These are phyloP conservation scores for Macrobrachium nipponense DNA, from an alignment of 1,140 invertebrate species.

Conservation along the genomic window DNA sequence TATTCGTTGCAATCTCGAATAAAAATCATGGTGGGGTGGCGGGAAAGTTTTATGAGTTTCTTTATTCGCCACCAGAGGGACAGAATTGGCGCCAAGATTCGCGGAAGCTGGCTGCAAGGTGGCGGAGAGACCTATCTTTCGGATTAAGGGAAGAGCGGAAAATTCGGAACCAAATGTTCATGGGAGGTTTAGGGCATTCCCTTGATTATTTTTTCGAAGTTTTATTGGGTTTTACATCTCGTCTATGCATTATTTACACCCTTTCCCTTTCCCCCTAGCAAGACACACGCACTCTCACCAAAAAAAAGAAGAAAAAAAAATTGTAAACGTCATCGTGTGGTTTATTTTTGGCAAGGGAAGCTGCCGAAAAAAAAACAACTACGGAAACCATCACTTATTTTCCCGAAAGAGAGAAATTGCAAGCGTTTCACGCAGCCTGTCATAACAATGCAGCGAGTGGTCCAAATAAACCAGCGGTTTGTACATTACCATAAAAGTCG, in stretches of 20 bases:
- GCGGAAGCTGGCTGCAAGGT: conserved; percentile 1
- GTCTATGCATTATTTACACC: conserved; percentile 14
- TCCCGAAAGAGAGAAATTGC: too few relatives aligned
- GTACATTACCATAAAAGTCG: too few relatives aligned
- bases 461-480: too few relatives aligned
- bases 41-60: conserved; percentile 52
- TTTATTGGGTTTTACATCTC: conserved; percentile 38
- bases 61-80: conserved; percentile 54
- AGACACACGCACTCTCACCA: too few relatives aligned
- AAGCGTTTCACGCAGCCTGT: too few relatives aligned
- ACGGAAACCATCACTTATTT: too few relatives aligned
- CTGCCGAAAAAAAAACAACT: too few relatives aligned
- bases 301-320: too few relatives aligned
- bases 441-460: too few relatives aligned
- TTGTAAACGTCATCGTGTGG: background rate
- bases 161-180: conserved; percentile 42
- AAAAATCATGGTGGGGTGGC: conserved; percentile 42
- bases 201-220: conserved; percentile 46
- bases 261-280: background rate
- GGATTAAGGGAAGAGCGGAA: conserved; percentile 36
- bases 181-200: conserved; percentile 39
- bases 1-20: conserved; percentile 11
- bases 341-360: background rate
- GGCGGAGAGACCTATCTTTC: conserved; percentile 35
- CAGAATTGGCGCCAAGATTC: conserved; percentile 39